Evolutionary conservation across 2,113 vertebrate species (phyloP).

Genomic region (Carettochelys insculpta): DNA sequence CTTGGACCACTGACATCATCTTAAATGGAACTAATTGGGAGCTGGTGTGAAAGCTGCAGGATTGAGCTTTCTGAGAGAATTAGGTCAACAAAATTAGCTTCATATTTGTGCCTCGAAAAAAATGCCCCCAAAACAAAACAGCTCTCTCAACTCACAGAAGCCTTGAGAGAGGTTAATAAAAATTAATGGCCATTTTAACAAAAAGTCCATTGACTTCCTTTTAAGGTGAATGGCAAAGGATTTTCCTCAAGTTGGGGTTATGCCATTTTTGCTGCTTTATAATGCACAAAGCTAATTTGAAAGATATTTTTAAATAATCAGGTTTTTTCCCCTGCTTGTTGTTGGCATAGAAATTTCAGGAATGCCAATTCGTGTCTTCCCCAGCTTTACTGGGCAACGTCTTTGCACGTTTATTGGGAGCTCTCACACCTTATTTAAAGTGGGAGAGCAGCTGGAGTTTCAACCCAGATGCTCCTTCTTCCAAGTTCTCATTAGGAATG

Average conservation of each 20-base stretch:
- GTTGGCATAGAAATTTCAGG: neutral
- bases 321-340: neutral
- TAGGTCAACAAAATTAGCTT: neutral
- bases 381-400: accelerated
- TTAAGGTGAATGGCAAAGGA: neutral
- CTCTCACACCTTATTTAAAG: neutral
- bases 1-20: neutral
- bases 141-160: neutral
- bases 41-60: neutral
- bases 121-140: neutral
- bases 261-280: neutral
- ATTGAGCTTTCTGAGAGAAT: neutral
- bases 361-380: neutral
- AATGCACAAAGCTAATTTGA: neutral
- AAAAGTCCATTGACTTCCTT: neutral
- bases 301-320: neutral
- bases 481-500: neutral
- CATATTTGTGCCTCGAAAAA: neutral
- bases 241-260: neutral
- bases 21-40: neutral
- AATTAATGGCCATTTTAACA: neutral
- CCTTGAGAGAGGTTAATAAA: neutral
- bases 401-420: neutral
- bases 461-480: neutral
- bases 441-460: neutral